These are phyloP conservation scores for Entomobrya multifasciata DNA, from an alignment of 2,888 invertebrate species.

Conservation along the genomic window DNA sequence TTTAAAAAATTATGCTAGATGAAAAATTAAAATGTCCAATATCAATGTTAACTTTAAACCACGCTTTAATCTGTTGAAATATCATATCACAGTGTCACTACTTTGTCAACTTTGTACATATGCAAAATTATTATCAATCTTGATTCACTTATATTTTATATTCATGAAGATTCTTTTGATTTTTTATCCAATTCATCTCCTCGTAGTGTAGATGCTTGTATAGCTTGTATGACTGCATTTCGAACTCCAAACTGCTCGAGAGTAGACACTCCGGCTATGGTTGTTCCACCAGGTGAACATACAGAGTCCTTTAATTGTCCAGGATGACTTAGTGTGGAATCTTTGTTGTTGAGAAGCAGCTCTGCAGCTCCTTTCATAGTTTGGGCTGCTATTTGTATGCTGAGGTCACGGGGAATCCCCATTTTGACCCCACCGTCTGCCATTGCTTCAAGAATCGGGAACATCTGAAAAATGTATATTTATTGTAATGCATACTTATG, in stretches of 20 bases:
- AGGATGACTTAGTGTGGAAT: conserved; percentile 84
- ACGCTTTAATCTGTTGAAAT: too few species aligned
- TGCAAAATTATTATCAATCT: background rate
- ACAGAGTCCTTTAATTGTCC: conserved; percentile 88
- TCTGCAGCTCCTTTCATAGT: conserved; percentile 90
- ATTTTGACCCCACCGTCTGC: conserved; percentile 96
- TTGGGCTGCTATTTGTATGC: conserved; percentile 91
- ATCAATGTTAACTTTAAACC: too few species aligned
- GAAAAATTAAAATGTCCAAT: too few species aligned
- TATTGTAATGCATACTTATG: background rate
- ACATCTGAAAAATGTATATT: conserved; percentile 84
- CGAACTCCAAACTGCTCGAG: conserved; percentile 90
- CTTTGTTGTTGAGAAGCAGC: conserved; percentile 89
- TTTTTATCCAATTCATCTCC: conserved; percentile 78
- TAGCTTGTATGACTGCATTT: conserved; percentile 88
- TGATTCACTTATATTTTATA: background rate
- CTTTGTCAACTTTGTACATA: too few species aligned
- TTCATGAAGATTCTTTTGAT: background rate
- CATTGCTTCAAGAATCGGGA: conserved; percentile 93
- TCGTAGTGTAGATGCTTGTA: conserved; percentile 87
- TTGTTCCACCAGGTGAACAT: conserved; percentile 94
- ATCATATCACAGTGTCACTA: background rate
- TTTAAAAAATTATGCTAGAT: too few species aligned
- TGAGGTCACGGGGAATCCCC: conserved; percentile 91
- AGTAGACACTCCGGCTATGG: conserved; percentile 92